phyloP scores from a whole-genome alignment of 2,797 vertebrate species.

The Tragopan temminckii region DNA sequence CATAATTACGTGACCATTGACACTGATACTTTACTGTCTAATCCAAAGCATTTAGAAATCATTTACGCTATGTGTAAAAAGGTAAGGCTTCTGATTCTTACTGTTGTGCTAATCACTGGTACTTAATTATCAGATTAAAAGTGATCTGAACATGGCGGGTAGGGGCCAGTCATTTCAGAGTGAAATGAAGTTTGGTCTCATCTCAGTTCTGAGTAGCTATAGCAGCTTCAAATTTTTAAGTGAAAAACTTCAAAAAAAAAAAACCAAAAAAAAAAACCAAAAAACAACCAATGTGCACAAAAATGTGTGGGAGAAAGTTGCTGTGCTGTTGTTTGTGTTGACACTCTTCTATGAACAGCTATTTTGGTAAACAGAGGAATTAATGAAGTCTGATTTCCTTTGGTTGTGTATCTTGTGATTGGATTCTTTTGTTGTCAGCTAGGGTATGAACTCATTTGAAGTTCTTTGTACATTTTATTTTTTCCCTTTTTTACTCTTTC shows the following conservation, averaged over 20 bases:
- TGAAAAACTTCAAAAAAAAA: neutral
- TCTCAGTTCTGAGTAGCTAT: neutral
- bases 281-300: neutral
- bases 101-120: neutral
- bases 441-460: neutral
- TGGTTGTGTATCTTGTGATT: neutral
- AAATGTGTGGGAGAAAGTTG: constrained; percentile 41
- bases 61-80: constrained; percentile 99
- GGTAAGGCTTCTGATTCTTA: constrained; percentile 79
- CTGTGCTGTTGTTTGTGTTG: neutral
- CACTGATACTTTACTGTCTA: constrained; percentile 92
- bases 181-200: neutral
- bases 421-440: constrained; percentile 2
- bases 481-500: neutral
- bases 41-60: constrained; percentile 94
- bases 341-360: constrained; percentile 18
- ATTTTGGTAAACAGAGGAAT: constrained; percentile 42
- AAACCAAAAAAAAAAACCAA: neutral
- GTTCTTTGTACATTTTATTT: neutral
- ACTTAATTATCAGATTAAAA: neutral
- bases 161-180: neutral
- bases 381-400: constrained; percentile 37
- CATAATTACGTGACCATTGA: constrained; percentile 98
- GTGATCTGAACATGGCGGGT: neutral
- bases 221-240: constrained; percentile 4